Base-by-base conservation (phyloP, 2,797 vertebrate species). In the Sus cebifrons region DNA sequence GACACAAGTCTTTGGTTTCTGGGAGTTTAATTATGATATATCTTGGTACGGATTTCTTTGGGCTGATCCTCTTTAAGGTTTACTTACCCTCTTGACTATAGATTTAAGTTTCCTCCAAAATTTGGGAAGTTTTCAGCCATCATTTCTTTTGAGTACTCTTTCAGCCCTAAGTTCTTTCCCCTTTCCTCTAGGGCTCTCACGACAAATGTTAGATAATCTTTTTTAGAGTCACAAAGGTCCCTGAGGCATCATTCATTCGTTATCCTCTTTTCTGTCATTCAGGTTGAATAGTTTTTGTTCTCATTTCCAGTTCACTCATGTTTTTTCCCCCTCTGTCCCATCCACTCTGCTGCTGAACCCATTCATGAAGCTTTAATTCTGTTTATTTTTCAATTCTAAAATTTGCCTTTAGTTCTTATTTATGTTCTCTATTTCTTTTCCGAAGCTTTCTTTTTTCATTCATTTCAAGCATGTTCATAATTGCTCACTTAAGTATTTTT, bases 341-440 rank as follows among this genome's bases (percentile, higher is more conserved):
- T 54, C 20, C 18, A 73, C 40, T 52, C n/a, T 64, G 58, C 2
- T 73, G 27, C 54, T 87, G 67, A 65, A 49, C 44, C 75, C 25
- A 88, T 44, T 81, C 15, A 25, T n/a, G 52, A 70, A 87, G 75
- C n/a, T 71, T 82, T 65, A 73, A 16, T 82, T 87, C 40, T 25
- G 32, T 65, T n/a, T 73, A 40, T 88, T 88, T 65, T 88, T 91
- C 27, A 49, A 16, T 70, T 70, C 64, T 86, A 78, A 78, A 92
- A 70, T 70, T 36, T 92, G 17, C 12, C 65, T 49, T 74, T 94
- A 82, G 40, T 70, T 85, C 54, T 75, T n/a, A 32, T 27, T 29
- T 67, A 68, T 52, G 68, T 17, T 73, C 32, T 82, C 68, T 74
- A 18, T 62, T 60, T 84, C 29, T 75, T 84, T 94, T 67, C 29